Evolutionary conservation across 2,888 invertebrate genomes (phyloP), one percentile per base, ranked within the genome.

Genomic region (Neocrepidodera transversa): DNA sequence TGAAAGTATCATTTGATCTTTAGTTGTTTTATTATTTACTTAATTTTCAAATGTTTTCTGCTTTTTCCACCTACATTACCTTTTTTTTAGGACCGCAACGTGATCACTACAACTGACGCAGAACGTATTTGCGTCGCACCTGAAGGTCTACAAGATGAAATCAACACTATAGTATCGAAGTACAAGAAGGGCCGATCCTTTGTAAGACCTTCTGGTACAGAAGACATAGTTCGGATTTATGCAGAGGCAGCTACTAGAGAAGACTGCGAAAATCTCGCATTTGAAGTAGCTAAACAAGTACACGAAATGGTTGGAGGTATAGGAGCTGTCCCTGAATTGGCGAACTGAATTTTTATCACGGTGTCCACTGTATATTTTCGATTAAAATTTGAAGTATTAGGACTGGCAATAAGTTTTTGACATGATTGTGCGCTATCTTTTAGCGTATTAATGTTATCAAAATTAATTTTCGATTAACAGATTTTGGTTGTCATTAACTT

Each of bases 141-240:
- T 0, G 82, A 82, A 11, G 94, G 92, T 0, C 82, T 99, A 0
- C 98, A 99, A 80, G 81, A 84, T 0, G 85, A 85, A 66, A 92
- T 99, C 57, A 85, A 96, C 75, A 80, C 82, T 51, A 76, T 91
- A 0, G 91, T 92, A 3, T 74, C 82, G 0, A 84, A 85, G 49
- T 93, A 90, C 77, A 79, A 81, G 3, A 83, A 85, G 66, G 95
- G 90, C 0, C 83, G 98, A 51, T 85, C 95, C 2, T 98, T 99
- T 82, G 95, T 97, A 0, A 85, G 97, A 43, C 91, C 99, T 0
- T 98, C 98, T 0, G 99, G 99, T 6, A 99, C 99, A 0, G 99
- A 99, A 81, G 96, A 99, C 78, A 84, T 97, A 8, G 92, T 99
- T 1, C 83, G 99, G 62, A 91, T 99, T 0, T 99, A 98, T 79